phyloP scores from a whole-genome alignment of 2,888 invertebrate genomes.

The Pachydiplax longipennis region DNA sequence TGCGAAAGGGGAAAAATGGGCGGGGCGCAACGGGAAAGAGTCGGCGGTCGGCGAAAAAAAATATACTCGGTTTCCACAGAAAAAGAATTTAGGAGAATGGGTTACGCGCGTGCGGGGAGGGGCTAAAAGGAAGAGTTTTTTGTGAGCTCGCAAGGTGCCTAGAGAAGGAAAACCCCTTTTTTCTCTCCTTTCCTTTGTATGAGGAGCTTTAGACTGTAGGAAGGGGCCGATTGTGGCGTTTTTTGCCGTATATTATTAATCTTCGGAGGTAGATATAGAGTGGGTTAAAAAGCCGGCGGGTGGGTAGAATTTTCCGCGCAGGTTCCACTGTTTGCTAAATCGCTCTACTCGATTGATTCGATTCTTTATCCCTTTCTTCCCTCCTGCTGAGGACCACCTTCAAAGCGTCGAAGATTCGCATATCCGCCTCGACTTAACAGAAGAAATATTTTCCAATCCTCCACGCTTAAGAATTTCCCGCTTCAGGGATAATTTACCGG shows the following conservation, averaged over 20 bases:
- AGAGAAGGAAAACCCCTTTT: neutral
- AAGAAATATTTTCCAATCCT: too few relatives aligned
- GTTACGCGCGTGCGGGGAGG: neutral
- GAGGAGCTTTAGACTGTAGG: neutral
- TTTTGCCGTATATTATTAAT: neutral
- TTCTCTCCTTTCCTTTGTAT: neutral
- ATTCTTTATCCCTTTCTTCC: neutral
- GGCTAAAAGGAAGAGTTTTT: neutral
- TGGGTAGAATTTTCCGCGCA: neutral
- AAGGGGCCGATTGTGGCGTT: neutral
- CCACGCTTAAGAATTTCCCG: too few relatives aligned
- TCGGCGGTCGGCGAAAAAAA: neutral
- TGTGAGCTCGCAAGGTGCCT: neutral
- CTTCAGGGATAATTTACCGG: too few relatives aligned
- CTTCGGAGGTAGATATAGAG: neutral
- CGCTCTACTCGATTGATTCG: neutral
- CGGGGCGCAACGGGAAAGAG: neutral
- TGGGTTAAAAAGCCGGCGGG: neutral
- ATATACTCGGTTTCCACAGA: neutral
- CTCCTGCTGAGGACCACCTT: neutral
- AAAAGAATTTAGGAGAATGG: neutral
- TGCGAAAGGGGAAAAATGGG: neutral
- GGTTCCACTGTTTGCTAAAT: neutral
- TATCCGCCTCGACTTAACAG: neutral
- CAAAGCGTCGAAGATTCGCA: neutral